Evolutionary conservation across 2,797 vertebrate species (phyloP).

Genomic region (Gymnoscopelus microlampas): DNA sequence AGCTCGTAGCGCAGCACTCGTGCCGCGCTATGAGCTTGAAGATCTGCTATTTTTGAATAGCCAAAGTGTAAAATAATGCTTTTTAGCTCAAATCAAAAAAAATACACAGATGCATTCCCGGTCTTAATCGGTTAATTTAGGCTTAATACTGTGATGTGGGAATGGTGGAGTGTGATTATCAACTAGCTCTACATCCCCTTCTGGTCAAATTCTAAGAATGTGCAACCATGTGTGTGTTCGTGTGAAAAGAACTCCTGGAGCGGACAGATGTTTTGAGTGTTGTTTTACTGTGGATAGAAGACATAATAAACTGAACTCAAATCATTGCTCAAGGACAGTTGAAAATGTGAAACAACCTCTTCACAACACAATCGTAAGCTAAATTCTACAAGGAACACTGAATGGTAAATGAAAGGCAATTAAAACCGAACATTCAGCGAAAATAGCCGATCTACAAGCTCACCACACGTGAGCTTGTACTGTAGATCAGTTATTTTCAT

Average conservation of each 20-base stretch:
- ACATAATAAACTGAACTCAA: conserved; percentile 20
- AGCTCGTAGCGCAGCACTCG: too few relatives aligned
- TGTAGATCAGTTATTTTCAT: too few relatives aligned
- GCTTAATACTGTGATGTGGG: too few relatives aligned
- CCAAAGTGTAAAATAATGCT: too few relatives aligned
- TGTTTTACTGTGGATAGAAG: conserved; percentile 10
- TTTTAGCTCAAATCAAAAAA: too few relatives aligned
- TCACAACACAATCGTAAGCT: conserved; percentile 18
- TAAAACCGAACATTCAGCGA: too few relatives aligned
- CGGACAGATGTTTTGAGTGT: background rate
- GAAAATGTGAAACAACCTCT: conserved; percentile 41
- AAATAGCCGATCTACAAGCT: too few relatives aligned
- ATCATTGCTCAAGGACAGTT: conserved; percentile 12
- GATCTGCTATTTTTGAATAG: too few relatives aligned
- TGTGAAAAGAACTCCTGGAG: conserved; percentile 10
- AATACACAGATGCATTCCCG: too few relatives aligned
- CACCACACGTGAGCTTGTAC: too few relatives aligned
- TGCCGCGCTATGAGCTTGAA: too few relatives aligned
- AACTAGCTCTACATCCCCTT: conserved; percentile 17
- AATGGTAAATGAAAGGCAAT: conserved; percentile 31
- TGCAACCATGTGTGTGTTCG: background rate
- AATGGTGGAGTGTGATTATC: background rate
- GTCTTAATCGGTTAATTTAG: too few relatives aligned
- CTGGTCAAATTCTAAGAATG: conserved; percentile 22
- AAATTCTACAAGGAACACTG: conserved; percentile 23